Base-by-base conservation (phyloP, 2,113 vertebrate species). In the Neofelis nebulosa region DNA sequence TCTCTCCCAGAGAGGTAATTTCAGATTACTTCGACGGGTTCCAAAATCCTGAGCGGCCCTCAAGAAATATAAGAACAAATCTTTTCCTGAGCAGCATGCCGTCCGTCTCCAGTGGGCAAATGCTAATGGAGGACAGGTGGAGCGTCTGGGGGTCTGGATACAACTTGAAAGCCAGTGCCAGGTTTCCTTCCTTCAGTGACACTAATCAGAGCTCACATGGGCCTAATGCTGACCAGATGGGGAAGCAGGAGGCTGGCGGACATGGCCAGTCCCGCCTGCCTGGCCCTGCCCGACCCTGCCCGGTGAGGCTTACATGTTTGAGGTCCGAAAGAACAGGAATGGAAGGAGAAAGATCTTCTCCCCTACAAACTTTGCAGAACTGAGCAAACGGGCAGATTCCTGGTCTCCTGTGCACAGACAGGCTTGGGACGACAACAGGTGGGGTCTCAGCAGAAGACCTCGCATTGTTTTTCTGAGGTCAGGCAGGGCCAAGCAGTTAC, bases 91-190 rank as follows among this genome's bases (percentile, higher is more conserved):
- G 4, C 55, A 73, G 36, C 3, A 2, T 19, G 29, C 10, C 33
- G 7, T 83, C 21, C n/a, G 27, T 81, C 38, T 13, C 7, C 5
- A 0, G 2, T 0, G 85, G 68, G 25, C 52, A 68, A 84, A 71
- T 73, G 83, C 79, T 89, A 66, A n/a, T 31, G 95, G 97, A 95
- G 94, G 81, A 74, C 90, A 96, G 96, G 94, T 3, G 1, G 85
- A 61, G 76, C 73, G 57, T 38, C 73, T 96, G 48, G 73, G 61
- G 80, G 57, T 96, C 93, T 31, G 23, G 78, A 68, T 94, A 82
- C 79, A 95, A 97, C 97, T 3, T 45, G 94, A 97, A 98, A 96
- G 95, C 94, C 95, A 97, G 94, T 55, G 73, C 78, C 97, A 31
- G 61, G 69, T 79, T 65, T 85, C 83, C 81, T 97, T 97, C 96